phyloP scores from a whole-genome alignment of 1,140 invertebrate species.

The Pentalonia nigronervosa region DNA sequence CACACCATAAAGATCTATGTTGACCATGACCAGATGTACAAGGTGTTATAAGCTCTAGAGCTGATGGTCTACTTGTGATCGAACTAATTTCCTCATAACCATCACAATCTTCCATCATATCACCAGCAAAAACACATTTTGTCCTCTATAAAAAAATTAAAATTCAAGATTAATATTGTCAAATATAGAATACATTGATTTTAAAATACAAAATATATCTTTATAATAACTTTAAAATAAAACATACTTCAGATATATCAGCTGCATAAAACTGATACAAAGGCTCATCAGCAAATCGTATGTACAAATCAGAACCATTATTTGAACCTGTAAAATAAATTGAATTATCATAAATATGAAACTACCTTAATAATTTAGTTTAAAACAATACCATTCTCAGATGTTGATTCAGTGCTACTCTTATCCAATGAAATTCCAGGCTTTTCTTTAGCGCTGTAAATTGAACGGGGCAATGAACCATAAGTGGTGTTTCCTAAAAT shows the following conservation, averaged over 20 bases:
- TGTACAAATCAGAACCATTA: conserved; percentile 62
- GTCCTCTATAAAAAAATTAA: not conserved
- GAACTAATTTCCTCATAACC: conserved; percentile 77
- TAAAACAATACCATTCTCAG: conserved; percentile 30
- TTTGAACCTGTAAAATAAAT: conserved; percentile 63
- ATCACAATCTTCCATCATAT: conserved; percentile 70
- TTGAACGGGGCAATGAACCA: conserved; percentile 13
- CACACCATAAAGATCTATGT: conserved; percentile 89
- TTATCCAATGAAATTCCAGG: not conserved
- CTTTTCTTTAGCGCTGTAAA: conserved; percentile 36
- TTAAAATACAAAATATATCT: not conserved
- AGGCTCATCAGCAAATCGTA: conserved; percentile 75
- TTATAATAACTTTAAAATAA: conserved; percentile 42
- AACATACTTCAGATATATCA: conserved; percentile 74
- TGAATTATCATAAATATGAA: not conserved
- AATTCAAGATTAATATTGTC: not conserved
- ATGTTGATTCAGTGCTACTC: conserved; percentile 18
- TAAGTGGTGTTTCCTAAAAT: conserved; percentile 3
- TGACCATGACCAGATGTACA: conserved; percentile 68
- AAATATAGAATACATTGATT: not conserved
- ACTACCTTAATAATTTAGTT: not conserved
- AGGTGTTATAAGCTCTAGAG: conserved; percentile 73
- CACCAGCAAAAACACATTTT: conserved; percentile 45
- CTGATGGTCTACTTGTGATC: conserved; percentile 66
- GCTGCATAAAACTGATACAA: conserved; percentile 91